A percentile compares a stretch with the other conserved stretches of the same genome.
These are phyloP conservation scores for Enteromius trimaculatus DNA, from an alignment of 2,797 vertebrate genomes.

Conservation along the genomic window DNA sequence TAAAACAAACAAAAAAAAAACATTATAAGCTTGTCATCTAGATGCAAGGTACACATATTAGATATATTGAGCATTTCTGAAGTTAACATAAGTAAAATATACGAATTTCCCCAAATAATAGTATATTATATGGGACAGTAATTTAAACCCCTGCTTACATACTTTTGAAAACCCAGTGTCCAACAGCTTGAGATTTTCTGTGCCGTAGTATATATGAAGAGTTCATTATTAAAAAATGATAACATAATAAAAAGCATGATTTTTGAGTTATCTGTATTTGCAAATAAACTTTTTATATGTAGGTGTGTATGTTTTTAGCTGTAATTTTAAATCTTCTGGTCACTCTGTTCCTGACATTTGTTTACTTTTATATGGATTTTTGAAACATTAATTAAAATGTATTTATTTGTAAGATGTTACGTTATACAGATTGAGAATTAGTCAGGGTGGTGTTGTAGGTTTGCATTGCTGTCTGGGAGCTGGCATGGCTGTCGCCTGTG, in stretches of 20 bases:
- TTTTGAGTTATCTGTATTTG: too few relatives aligned
- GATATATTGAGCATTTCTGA: background rate
- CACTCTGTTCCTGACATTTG: background rate
- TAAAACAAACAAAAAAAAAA: too few relatives aligned
- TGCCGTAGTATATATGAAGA: background rate
- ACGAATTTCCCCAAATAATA: background rate
- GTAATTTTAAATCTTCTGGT: background rate
- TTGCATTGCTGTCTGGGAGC: background rate
- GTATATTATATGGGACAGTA: background rate
- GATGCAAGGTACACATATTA: background rate
- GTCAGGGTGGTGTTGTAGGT: background rate
- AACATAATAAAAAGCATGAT: too few relatives aligned
- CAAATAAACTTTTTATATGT: too few relatives aligned
- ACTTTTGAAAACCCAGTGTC: background rate
- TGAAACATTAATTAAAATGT: background rate
- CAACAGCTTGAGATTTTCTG: background rate
- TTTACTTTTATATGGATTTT: background rate
- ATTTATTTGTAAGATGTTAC: background rate
- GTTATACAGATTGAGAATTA: background rate
- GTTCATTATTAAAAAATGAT: too few relatives aligned
- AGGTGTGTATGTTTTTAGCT: background rate
- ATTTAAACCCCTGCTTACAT: background rate
- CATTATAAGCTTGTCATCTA: background rate
- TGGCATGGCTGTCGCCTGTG: conserved; percentile 20
- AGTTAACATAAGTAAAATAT: background rate